Evolutionary conservation across 2,888 invertebrate species (phyloP).

Genomic region (Cremastinae sp.): DNA sequence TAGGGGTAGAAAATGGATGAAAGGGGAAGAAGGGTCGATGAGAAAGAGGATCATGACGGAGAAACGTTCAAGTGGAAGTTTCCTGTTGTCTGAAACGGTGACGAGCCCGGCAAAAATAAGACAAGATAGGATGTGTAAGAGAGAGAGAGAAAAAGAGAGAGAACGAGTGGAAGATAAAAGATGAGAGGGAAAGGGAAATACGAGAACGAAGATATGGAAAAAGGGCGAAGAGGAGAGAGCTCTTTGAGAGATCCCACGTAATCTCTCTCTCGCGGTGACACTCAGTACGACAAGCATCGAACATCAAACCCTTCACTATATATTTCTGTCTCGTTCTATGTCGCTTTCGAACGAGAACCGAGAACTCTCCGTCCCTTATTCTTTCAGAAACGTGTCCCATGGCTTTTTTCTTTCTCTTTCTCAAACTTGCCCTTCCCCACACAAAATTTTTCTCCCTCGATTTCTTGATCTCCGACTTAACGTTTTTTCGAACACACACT

Average conservation of each 20-base stretch:
- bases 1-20: too few species aligned
- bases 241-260: constrained; percentile 75
- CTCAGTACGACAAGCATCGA: constrained; percentile 73
- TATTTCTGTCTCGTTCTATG: constrained; percentile 56
- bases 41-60: constrained; percentile 28
- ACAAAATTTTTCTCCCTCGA: neutral
- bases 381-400: constrained; percentile 1
- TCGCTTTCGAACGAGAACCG: constrained; percentile 30
- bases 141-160: neutral
- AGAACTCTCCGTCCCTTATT: constrained; percentile 1
- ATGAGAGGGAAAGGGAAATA: constrained; percentile 35
- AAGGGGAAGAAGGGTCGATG: constrained; percentile 15
- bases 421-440: neutral
- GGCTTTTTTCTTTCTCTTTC: constrained; percentile 11
- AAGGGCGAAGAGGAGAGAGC: constrained; percentile 56
- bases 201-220: constrained; percentile 51
- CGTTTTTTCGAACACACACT: constrained; percentile 19
- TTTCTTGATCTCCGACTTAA: constrained; percentile 41
- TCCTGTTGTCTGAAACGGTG: constrained; percentile 26
- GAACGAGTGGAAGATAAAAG: constrained; percentile 13
- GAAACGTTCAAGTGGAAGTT: constrained; percentile 42
- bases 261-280: constrained; percentile 75
- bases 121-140: constrained; percentile 31
- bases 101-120: constrained; percentile 38
- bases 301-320: constrained; percentile 65